These are phyloP conservation scores for Lasioglossum calceatum DNA, from an alignment of 2,888 invertebrate genomes.

Conservation along the genomic window DNA sequence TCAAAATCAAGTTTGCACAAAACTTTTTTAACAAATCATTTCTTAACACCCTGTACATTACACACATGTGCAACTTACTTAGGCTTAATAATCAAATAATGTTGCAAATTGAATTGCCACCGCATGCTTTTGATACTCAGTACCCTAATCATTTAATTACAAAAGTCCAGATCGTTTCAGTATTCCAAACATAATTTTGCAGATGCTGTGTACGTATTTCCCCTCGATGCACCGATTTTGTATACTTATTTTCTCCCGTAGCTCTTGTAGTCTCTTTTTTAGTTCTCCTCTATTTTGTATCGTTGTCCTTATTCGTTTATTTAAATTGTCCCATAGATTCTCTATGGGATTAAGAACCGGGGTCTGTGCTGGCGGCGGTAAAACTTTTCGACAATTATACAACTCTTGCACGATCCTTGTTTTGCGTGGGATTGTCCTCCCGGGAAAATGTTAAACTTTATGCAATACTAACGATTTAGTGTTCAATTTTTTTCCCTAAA, in stretches of 20 bases:
- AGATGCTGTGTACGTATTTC: neutral
- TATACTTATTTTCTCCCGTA: neutral
- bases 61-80: too few relatives aligned
- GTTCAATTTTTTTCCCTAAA: neutral
- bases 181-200: neutral
- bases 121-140: neutral
- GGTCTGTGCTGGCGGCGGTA: neutral
- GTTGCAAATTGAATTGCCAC: too few relatives aligned
- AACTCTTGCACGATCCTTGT: neutral
- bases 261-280: neutral
- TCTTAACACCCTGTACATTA: too few relatives aligned
- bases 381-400: neutral
- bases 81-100: too few relatives aligned
- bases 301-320: neutral
- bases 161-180: neutral
- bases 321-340: neutral
- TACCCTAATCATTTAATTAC: too few relatives aligned
- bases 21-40: too few relatives aligned
- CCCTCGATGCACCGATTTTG: neutral
- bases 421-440: neutral
- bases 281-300: neutral
- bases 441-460: neutral
- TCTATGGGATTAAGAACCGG: slow-evolving; percentile 1
- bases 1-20: too few relatives aligned
- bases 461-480: neutral